These are phyloP conservation scores for Trichonephila clavata DNA, from an alignment of 1,140 invertebrate genomes.

Conservation along the genomic window DNA sequence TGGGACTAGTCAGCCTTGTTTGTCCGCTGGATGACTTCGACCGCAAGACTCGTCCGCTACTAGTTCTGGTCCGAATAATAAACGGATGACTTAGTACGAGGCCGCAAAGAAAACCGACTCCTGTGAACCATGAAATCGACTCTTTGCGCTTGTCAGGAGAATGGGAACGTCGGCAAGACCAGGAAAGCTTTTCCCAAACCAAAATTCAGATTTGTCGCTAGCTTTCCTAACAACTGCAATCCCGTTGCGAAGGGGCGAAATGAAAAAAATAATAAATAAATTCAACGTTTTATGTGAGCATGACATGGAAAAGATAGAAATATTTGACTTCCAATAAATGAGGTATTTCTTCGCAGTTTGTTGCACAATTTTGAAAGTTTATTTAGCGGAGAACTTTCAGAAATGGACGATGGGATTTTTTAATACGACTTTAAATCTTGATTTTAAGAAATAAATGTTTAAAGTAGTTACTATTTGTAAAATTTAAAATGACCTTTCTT, in stretches of 20 bases:
- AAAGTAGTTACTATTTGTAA: not conserved
- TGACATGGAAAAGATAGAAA: not conserved
- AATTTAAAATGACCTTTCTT: not conserved
- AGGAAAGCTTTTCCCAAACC: not conserved
- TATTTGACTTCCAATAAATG: slow-evolving; percentile 7
- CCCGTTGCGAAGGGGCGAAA: not conserved
- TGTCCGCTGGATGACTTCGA: slow-evolving; percentile 41
- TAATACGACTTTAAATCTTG: not conserved
- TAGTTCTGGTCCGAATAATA: slow-evolving; percentile 21
- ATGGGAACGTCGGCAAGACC: no score
- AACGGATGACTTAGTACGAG: slow-evolving; percentile 14
- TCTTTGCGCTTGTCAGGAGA: slow-evolving; percentile 2
- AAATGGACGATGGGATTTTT: not conserved
- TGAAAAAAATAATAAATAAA: not conserved
- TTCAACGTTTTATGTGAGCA: not conserved
- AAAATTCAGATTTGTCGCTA: slow-evolving; percentile 14
- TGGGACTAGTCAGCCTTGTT: slow-evolving; percentile 29
- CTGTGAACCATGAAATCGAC: slow-evolving; percentile 48
- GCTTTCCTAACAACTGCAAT: not conserved
- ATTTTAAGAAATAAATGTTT: not conserved
- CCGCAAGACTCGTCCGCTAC: slow-evolving; percentile 25
- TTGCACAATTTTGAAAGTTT: not conserved
- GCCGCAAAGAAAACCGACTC: slow-evolving; percentile 1
- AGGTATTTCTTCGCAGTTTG: not conserved
- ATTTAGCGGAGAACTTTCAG: not conserved